Conservation (phyloP, 35 echinoderm and acorn worm genomes). For the Antedon bifida region DNA sequence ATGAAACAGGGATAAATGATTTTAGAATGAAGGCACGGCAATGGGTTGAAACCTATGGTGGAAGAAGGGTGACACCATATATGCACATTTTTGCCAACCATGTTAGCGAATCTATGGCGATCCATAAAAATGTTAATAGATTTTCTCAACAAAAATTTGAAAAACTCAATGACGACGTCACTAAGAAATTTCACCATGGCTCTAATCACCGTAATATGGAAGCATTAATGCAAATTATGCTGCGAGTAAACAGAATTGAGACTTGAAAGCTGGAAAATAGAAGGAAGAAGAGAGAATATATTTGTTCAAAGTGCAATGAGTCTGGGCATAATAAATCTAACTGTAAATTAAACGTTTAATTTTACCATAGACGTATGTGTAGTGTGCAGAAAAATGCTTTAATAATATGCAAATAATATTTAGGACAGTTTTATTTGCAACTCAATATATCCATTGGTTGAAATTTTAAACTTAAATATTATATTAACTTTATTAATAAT, state of each 20-base stretch:
- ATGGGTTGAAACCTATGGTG: slow-evolving; percentile 20
- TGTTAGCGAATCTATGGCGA: background rate
- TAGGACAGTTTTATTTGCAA: too few species aligned
- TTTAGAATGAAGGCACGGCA: background rate
- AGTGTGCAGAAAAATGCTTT: too few species aligned
- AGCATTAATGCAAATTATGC: background rate
- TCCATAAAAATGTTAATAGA: background rate
- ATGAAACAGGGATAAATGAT: background rate
- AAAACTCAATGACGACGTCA: background rate
- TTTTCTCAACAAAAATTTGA: slow-evolving; percentile 1
- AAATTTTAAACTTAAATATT: too few species aligned
- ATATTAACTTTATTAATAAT: too few species aligned
- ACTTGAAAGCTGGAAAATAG: too few species aligned
- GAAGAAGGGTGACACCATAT: slow-evolving; percentile 13
- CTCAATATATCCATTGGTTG: too few species aligned
- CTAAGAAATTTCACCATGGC: background rate
- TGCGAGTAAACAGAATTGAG: background rate
- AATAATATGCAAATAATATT: too few species aligned
- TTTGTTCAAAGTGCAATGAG: too few species aligned
- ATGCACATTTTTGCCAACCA: slow-evolving; percentile 9
- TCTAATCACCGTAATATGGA: background rate
- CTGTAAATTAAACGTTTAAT: too few species aligned
- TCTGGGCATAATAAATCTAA: too few species aligned
- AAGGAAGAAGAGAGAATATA: background rate
- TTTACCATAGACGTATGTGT: too few species aligned